Conservation (phyloP, 2,888 invertebrate genomes). For the Morpho achilles region DNA sequence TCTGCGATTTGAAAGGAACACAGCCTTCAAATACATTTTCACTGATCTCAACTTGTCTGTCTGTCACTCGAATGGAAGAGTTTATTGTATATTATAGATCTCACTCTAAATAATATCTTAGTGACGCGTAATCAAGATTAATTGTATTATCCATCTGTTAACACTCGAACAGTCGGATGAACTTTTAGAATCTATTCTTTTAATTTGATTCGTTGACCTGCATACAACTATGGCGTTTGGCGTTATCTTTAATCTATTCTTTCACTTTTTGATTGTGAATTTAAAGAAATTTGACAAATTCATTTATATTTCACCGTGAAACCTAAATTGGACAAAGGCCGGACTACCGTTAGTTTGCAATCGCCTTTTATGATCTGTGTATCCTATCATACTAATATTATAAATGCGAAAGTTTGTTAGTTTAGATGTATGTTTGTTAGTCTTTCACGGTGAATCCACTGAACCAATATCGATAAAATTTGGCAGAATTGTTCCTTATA, state of each 20-base stretch:
- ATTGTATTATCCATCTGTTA: constrained; percentile 10
- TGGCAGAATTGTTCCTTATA: no score
- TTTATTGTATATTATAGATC: background rate
- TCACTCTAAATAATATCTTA: background rate
- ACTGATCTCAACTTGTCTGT: no score
- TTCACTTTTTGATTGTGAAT: constrained; percentile 8
- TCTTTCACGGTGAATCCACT: no score
- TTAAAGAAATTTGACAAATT: constrained; percentile 10
- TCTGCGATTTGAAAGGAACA: no score
- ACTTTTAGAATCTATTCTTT: constrained; percentile 8
- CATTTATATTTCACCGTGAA: background rate
- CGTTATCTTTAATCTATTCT: constrained; percentile 20
- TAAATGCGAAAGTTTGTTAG: no score
- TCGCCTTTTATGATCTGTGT: no score
- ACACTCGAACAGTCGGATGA: constrained; percentile 6
- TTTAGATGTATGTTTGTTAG: no score
- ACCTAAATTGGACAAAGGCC: background rate
- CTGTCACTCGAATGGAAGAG: no score
- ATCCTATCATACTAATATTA: no score
- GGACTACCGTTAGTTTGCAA: no score
- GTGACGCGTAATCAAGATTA: constrained; percentile 9
- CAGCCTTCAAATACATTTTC: no score
- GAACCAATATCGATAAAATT: no score
- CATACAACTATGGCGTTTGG: constrained; percentile 9
- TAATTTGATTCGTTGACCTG: constrained; percentile 16